Conservation (phyloP, 2,888 invertebrate species). For the Neoitamus cyanurus region DNA sequence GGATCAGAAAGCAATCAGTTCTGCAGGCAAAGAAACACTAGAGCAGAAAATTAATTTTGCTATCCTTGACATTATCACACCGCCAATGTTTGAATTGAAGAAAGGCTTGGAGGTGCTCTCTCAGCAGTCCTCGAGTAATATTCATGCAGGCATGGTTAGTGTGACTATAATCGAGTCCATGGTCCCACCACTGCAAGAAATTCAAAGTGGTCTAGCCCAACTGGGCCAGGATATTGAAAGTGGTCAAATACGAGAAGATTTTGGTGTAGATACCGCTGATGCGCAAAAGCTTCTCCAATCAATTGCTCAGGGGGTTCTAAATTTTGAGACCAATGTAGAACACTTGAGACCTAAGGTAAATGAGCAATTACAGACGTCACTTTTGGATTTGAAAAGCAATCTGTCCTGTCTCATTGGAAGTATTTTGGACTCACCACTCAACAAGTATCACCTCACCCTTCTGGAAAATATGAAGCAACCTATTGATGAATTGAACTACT, state of each 20-base stretch:
- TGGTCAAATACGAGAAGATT: slow-evolving; percentile 61
- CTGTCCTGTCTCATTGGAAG: slow-evolving; percentile 71
- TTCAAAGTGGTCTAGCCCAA: slow-evolving; percentile 69
- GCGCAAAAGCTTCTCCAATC: slow-evolving; percentile 65
- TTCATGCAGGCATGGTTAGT: slow-evolving; percentile 64
- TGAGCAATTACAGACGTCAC: slow-evolving; percentile 59
- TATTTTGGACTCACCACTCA: slow-evolving; percentile 67
- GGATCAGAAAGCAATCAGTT: slow-evolving; percentile 57
- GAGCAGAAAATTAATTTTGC: slow-evolving; percentile 70
- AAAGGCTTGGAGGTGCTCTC: slow-evolving; percentile 70
- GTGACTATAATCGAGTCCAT: slow-evolving; percentile 67
- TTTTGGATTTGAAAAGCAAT: slow-evolving; percentile 67
- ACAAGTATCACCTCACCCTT: slow-evolving; percentile 64
- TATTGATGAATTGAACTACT: slow-evolving; percentile 67
- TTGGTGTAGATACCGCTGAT: slow-evolving; percentile 62
- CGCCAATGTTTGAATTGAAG: slow-evolving; percentile 73
- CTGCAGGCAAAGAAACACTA: slow-evolving; percentile 57
- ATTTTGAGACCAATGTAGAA: slow-evolving; percentile 65
- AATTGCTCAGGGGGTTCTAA: slow-evolving; percentile 64
- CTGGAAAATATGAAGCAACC: slow-evolving; percentile 69
- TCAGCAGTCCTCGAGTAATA: slow-evolving; percentile 59
- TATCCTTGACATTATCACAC: slow-evolving; percentile 73
- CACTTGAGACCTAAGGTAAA: slow-evolving; percentile 58
- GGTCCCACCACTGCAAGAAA: slow-evolving; percentile 71
- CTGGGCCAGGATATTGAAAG: slow-evolving; percentile 67